Conservation (phyloP, 1,140 invertebrate species). For the Philotrypesis tridentata region DNA sequence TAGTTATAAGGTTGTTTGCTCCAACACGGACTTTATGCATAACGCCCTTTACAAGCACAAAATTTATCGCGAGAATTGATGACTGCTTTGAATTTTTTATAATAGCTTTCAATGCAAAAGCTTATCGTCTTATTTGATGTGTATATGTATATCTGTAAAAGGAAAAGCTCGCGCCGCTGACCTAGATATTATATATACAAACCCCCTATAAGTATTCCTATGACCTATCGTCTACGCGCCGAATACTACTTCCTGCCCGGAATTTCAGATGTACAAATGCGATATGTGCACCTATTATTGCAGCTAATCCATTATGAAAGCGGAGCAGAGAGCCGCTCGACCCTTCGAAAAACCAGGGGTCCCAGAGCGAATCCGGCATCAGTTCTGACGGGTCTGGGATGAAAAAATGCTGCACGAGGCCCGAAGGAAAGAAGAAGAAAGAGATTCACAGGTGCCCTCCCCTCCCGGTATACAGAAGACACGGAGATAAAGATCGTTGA, state of each 20-base stretch:
- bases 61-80: too few species aligned
- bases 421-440: not conserved
- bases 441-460: not conserved
- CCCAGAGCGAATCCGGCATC: not conserved
- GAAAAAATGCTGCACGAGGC: not conserved
- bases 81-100: too few species aligned
- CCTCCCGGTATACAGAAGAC: not conserved
- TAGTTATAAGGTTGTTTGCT: too few species aligned
- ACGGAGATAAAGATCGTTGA: constrained; percentile 40
- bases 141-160: too few species aligned
- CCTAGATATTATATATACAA: not conserved
- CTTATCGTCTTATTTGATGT: too few species aligned
- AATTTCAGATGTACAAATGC: not conserved
- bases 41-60: too few species aligned
- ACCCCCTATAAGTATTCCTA: too few species aligned
- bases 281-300: not conserved
- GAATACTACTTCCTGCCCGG: not conserved
- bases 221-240: too few species aligned
- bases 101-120: too few species aligned
- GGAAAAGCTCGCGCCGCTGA: not conserved
- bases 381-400: not conserved
- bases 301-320: not conserved
- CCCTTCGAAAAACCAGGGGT: not conserved
- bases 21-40: too few species aligned
- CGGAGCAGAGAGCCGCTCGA: not conserved